phyloP scores from a whole-genome alignment of 2,797 vertebrate species.

The Gobio occitaniae region DNA sequence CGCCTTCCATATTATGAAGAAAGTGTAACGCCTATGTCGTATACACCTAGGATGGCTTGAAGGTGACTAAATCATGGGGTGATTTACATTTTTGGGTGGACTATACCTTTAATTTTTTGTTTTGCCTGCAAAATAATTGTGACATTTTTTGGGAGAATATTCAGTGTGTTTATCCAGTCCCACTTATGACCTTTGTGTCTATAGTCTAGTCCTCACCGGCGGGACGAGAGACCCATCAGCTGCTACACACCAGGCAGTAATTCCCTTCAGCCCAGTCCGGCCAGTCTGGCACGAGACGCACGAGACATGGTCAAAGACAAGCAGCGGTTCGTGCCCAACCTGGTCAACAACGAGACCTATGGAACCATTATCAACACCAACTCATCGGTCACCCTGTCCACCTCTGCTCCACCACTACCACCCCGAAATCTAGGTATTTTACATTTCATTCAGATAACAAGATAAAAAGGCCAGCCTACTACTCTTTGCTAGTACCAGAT shows the following conservation, averaged over 20 bases:
- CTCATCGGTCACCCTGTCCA: conserved; percentile 68
- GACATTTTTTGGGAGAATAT: not conserved
- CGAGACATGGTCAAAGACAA: conserved; percentile 86
- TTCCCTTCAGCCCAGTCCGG: conserved; percentile 75
- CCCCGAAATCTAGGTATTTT: conserved; percentile 90
- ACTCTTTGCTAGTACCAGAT: no score
- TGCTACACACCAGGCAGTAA: conserved; percentile 86
- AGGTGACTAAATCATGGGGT: no score
- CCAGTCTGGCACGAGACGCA: conserved; percentile 80
- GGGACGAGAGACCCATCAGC: conserved; percentile 96
- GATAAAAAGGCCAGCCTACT: not conserved
- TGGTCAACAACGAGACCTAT: conserved; percentile 97
- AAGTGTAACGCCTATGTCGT: no score
- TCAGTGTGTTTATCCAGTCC: not conserved
- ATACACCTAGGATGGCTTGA: no score
- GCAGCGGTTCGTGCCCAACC: conserved; percentile 88
- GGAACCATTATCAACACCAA: conserved; percentile 89
- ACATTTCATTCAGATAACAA: not conserved
- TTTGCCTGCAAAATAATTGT: not conserved
- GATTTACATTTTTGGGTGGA: no score
- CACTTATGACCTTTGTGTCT: conserved; percentile 32
- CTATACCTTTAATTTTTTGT: not conserved
- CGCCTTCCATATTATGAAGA: no score
- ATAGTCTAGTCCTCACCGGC: conserved; percentile 93
- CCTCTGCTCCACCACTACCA: conserved; percentile 87